A percentile compares a stretch with the other conserved stretches of the same genome.
These are phyloP conservation scores for Melanotaenia maccullochi DNA, from an alignment of 2,797 vertebrate species.

Conservation along the genomic window DNA sequence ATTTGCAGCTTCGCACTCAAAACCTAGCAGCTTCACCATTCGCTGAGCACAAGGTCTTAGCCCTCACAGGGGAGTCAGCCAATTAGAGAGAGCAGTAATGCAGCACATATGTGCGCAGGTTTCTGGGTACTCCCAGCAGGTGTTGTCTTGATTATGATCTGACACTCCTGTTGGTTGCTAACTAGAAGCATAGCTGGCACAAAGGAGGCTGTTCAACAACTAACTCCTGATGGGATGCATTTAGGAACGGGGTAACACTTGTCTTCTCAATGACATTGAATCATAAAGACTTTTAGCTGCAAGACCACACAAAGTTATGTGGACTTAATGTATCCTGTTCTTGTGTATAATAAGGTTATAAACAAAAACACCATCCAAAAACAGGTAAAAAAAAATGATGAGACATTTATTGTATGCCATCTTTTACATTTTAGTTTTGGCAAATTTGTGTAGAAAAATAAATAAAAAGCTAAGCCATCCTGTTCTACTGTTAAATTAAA, in stretches of 20 bases:
- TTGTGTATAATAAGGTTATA: not conserved
- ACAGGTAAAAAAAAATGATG: not conserved
- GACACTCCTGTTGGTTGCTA: constrained; percentile 68
- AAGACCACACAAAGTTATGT: constrained; percentile 13
- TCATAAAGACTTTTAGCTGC: constrained; percentile 2
- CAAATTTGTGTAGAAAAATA: not conserved
- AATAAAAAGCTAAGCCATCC: constrained; percentile 4
- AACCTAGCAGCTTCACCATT: constrained; percentile 43
- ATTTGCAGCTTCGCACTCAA: constrained; percentile 47
- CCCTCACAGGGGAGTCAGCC: constrained; percentile 58
- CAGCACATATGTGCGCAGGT: constrained; percentile 71
- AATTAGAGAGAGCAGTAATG: constrained; percentile 74
- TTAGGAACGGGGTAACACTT: constrained; percentile 6
- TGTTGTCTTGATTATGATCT: constrained; percentile 78
- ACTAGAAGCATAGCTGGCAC: constrained; percentile 63
- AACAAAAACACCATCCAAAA: not conserved
- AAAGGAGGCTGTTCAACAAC: constrained; percentile 14
- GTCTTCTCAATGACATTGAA: constrained; percentile 16
- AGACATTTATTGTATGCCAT: not conserved
- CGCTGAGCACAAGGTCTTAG: constrained; percentile 18
- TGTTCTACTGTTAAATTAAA: not conserved
- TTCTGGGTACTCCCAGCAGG: constrained; percentile 80
- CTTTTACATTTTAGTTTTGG: not conserved
- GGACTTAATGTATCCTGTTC: not conserved
- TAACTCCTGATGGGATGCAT: constrained; percentile 22